Conservation (phyloP, 53 echinoderm and acorn worm species). For the Stichopus horrens region DNA sequence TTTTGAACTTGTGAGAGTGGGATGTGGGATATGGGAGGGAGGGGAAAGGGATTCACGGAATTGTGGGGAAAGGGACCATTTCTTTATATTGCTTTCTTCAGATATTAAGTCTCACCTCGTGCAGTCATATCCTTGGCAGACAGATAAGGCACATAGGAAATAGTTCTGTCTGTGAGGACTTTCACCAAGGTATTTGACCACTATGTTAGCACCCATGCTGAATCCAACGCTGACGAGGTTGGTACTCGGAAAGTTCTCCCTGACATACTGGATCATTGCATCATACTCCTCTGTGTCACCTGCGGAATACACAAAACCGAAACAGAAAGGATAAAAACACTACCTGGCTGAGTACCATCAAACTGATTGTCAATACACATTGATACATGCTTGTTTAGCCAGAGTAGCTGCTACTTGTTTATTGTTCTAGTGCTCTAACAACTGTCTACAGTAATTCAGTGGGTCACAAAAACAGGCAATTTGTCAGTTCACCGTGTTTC, state of each 20-base stretch:
- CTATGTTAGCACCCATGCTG: constrained; percentile 97
- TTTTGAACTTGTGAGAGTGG: too few relatives aligned
- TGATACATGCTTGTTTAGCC: not conserved
- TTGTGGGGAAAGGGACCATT: too few relatives aligned
- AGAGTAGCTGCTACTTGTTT: not conserved
- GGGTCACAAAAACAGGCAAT: not conserved
- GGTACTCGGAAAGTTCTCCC: constrained; percentile 56
- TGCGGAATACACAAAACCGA: not conserved
- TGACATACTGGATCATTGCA: constrained; percentile 72
- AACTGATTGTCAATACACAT: not conserved
- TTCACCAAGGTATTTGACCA: constrained; percentile 94
- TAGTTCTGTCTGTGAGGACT: constrained; percentile 66
- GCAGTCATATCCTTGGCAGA: constrained; percentile 96
- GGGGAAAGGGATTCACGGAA: too few relatives aligned
- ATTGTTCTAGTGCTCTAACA: not conserved
- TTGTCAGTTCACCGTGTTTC: not conserved
- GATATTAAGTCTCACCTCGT: constrained; percentile 67
- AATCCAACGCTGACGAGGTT: constrained; percentile 77
- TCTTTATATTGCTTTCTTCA: too few relatives aligned
- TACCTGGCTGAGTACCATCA: too few relatives aligned
- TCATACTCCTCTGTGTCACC: constrained; percentile 97
- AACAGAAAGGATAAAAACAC: not conserved
- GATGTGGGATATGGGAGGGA: too few relatives aligned
- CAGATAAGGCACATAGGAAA: constrained; percentile 81
- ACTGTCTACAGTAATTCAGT: not conserved